These are phyloP conservation scores for Heterodera schachtii DNA, from an alignment of 1,140 invertebrate species.

Conservation along the genomic window DNA sequence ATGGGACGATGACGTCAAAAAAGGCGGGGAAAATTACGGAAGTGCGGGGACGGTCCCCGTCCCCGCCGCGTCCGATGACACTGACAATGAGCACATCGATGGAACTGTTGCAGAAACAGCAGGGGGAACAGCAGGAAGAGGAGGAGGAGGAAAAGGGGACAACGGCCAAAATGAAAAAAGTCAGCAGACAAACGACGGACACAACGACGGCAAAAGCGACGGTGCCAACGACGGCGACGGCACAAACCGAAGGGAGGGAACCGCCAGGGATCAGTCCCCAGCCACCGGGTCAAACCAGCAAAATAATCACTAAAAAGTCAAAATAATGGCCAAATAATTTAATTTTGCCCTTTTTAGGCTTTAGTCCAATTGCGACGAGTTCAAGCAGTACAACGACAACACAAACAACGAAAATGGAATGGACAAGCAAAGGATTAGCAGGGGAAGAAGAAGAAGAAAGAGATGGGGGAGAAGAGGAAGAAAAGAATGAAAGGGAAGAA, in stretches of 20 bases:
- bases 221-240: neutral
- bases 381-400: conserved; percentile 2
- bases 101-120: conserved; percentile 16
- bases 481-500: no score
- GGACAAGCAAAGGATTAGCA: no score
- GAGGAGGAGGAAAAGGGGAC: neutral
- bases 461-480: neutral
- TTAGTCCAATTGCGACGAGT: neutral
- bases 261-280: neutral
- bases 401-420: no score
- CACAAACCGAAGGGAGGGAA: neutral
- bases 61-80: conserved; percentile 11
- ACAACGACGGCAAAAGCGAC: conserved; percentile 13
- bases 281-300: neutral
- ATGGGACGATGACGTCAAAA: conserved; percentile 1
- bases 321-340: no score
- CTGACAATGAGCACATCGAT: conserved; percentile 12
- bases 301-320: neutral
- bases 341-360: neutral
- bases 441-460: no score
- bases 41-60: conserved; percentile 6
- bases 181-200: neutral
- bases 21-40: neutral
- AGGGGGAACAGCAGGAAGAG: conserved; percentile 1
- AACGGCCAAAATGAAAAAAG: neutral